Evolutionary conservation across 2,888 invertebrate genomes (phyloP).

Genomic region (Cyclophora punctaria): DNA sequence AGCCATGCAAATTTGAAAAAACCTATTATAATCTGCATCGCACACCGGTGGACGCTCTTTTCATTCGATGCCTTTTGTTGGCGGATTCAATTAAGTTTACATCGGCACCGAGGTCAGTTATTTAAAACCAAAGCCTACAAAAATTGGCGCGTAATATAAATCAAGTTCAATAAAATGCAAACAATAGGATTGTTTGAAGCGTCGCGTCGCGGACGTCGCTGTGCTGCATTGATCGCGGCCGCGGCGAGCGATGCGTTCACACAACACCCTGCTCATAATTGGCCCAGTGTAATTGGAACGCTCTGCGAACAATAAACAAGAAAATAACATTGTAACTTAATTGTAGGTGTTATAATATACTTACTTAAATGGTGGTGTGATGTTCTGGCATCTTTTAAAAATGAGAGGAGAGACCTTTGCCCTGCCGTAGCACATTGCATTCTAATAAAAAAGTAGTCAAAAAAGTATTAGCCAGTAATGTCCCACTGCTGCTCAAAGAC

Average conservation of each 20-base stretch:
- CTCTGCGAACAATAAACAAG: too few relatives aligned
- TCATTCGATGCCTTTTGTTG: conserved; percentile 71
- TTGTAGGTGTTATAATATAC: too few relatives aligned
- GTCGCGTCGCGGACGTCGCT: conserved; percentile 17
- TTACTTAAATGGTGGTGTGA: too few relatives aligned
- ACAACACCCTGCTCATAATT: too few relatives aligned
- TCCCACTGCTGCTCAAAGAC: too few relatives aligned
- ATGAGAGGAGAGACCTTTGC: too few relatives aligned
- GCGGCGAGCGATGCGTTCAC: not conserved
- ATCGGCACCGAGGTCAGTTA: conserved; percentile 72
- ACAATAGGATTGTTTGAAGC: conserved; percentile 52
- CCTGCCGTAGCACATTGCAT: too few relatives aligned
- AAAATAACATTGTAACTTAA: too few relatives aligned
- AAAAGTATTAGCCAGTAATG: too few relatives aligned
- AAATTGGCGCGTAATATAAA: conserved; percentile 72
- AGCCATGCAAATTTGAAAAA: conserved; percentile 68
- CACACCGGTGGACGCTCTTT: conserved; percentile 72
- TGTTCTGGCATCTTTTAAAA: too few relatives aligned
- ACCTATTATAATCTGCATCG: conserved; percentile 72
- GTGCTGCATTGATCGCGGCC: not conserved
- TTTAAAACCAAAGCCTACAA: conserved; percentile 72
- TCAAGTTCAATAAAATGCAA: conserved; percentile 70
- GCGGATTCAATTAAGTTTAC: conserved; percentile 74
- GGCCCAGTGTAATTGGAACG: too few relatives aligned
- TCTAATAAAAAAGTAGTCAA: too few relatives aligned